Percentiles rank a stretch among this genome's conserved stretches.
Evolutionary conservation across 2,888 invertebrate species (phyloP).

Genomic region (Linnaemya tessellans): DNA sequence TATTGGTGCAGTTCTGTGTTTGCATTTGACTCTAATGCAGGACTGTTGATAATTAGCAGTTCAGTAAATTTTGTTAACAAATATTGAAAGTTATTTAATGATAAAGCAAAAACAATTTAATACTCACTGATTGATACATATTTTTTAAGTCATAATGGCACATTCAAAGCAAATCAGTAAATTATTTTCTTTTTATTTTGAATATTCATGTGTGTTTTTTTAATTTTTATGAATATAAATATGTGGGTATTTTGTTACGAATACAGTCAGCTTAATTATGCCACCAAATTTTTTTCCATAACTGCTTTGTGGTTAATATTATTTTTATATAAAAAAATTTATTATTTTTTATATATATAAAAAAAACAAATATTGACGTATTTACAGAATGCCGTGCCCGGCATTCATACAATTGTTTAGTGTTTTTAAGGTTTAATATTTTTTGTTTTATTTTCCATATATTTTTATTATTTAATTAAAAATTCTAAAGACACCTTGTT

Average conservation of each 20-base stretch:
- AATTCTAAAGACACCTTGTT: slow-evolving; percentile 69
- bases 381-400: background rate
- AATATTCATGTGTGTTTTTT: background rate
- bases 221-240: background rate
- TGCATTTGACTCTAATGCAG: too few species aligned
- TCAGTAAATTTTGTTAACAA: background rate
- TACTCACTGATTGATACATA: background rate
- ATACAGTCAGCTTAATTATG: slow-evolving; percentile 5
- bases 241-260: background rate
- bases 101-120: background rate
- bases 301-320: background rate
- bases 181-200: too few species aligned
- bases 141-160: background rate
- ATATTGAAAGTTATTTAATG: background rate
- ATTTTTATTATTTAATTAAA: slow-evolving; percentile 55
- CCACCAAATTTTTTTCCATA: background rate
- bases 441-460: background rate
- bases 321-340: slow-evolving; percentile 1
- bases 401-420: background rate
- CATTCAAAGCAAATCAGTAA: background rate
- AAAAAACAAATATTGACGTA: background rate
- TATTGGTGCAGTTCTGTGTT: too few species aligned
- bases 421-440: background rate
- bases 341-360: background rate
- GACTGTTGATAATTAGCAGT: background rate